Evolutionary conservation across 2,113 vertebrate genomes (phyloP).

Genomic region (Tetraodon nigroviridis): DNA sequence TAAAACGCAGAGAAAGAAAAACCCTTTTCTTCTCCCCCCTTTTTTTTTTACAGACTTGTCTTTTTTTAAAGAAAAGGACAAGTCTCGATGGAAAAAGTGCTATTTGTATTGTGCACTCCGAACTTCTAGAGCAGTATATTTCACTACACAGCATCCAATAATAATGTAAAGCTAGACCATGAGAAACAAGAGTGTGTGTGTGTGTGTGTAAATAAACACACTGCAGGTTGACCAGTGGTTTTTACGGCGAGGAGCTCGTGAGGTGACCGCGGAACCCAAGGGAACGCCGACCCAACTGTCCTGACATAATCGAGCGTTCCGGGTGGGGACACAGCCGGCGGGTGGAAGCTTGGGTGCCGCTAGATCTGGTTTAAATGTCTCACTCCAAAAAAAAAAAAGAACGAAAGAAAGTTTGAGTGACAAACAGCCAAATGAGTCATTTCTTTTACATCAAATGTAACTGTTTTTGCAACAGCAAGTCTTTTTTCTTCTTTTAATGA

Average conservation of each 20-base stretch:
- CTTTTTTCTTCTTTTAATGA: conserved; percentile 28
- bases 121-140: conserved; percentile 53
- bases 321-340: conserved; percentile 57
- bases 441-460: conserved; percentile 56
- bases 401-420: conserved; percentile 16
- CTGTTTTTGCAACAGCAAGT: conserved; percentile 38
- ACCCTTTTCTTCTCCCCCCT: no score
- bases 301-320: conserved; percentile 12
- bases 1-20: conserved; percentile 31
- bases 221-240: conserved; percentile 42
- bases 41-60: neutral
- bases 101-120: conserved; percentile 53
- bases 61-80: conserved; percentile 39
- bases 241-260: conserved; percentile 52
- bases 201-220: no score
- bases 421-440: conserved; percentile 32
- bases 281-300: no score
- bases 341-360: conserved; percentile 49
- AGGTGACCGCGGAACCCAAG: neutral
- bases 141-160: conserved; percentile 50
- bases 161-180: conserved; percentile 51
- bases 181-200: conserved; percentile 35
- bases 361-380: conserved; percentile 55
- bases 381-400: conserved; percentile 47
- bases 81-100: conserved; percentile 63